Base-by-base conservation (phyloP, 1,140 invertebrate genomes). In the Nasonia giraulti region DNA sequence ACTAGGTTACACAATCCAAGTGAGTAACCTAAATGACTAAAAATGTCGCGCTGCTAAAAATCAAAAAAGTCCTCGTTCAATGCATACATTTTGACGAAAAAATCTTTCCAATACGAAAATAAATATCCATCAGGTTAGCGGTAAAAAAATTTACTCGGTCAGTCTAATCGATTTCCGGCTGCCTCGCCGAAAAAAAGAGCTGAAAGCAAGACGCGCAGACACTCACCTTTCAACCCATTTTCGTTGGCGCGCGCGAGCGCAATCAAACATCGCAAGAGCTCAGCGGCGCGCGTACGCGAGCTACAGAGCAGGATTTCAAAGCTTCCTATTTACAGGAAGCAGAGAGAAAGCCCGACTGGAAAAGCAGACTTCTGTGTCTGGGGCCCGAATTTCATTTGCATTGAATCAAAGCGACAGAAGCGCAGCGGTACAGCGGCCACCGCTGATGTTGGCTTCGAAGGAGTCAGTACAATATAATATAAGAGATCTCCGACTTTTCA, bases 281-380 rank as follows among this genome's bases (percentile, higher is more conserved):
- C 55, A 55, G 5, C 55, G 55, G 50, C 17, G 12, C 55, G 55
- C 33, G 33, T 37, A 37, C 5, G 33, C 55, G 55, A 44, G 40
- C 55, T 62, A 14, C 55, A 62, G 7, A 62, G 6, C 55, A 62
- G 55, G 20, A 62, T 62, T 62, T 62, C 77, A 40, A 66, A 68
- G 55, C 14, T 23, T 47, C 12, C 62, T 20, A 77, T 83, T 83
- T 83, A 62, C 81, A 50, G 82, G 75, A 78, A 83, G n/a, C n/a
- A 0, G 23, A 77, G 50, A 83, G 62, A 83, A 83, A 78, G 62
- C 40, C 66, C 66, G 20, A 1, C 55, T 50, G 27, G 44, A 78
- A 55, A 14, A 55, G n/a, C 17, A 55, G 68, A 23, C 44, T 71
- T 78, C 77, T 78, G 33, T 78, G 5, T 12, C 6, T 2, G 20